A percentile compares a stretch with the other conserved stretches of the same genome.
phyloP scores from a whole-genome alignment of 2,888 invertebrate genomes.

The Amphipyra tragopoginis region DNA sequence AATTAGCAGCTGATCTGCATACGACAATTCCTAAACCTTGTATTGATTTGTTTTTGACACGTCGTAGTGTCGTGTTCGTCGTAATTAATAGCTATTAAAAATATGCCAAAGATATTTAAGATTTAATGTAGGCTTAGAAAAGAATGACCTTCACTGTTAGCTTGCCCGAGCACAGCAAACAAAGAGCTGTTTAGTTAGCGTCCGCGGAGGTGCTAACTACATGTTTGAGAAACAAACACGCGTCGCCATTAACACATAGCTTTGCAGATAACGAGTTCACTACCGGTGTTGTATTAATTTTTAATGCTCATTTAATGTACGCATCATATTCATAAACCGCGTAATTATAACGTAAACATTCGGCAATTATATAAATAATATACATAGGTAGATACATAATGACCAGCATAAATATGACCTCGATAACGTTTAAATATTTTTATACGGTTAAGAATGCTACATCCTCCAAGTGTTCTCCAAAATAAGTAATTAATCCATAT shows the following conservation, averaged over 20 bases:
- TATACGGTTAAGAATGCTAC: constrained; percentile 5
- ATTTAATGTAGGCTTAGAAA: constrained; percentile 18
- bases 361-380: constrained; percentile 1
- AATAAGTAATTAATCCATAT: constrained; percentile 18
- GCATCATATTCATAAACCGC: constrained; percentile 2
- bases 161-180: constrained; percentile 63
- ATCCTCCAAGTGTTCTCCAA: constrained; percentile 8
- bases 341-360: constrained; percentile 9
- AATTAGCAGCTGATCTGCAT: constrained; percentile 30
- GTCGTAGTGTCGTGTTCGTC: neutral
- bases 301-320: constrained; percentile 15
- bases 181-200: constrained; percentile 72
- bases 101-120: constrained; percentile 3
- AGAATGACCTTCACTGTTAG: constrained; percentile 55
- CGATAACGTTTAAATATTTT: constrained; percentile 9
- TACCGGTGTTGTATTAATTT: constrained; percentile 48
- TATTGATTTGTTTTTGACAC: constrained; percentile 16
- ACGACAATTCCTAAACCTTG: constrained; percentile 30
- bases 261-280: constrained; percentile 57
- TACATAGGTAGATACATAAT: constrained; percentile 2
- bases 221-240: constrained; percentile 74
- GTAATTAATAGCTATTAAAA: neutral
- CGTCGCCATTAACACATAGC: constrained; percentile 60
- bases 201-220: constrained; percentile 72
- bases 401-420: constrained; percentile 10